Conservation (phyloP, 2,797 vertebrate genomes). For the Poeciliopsis paucimaculata region DNA sequence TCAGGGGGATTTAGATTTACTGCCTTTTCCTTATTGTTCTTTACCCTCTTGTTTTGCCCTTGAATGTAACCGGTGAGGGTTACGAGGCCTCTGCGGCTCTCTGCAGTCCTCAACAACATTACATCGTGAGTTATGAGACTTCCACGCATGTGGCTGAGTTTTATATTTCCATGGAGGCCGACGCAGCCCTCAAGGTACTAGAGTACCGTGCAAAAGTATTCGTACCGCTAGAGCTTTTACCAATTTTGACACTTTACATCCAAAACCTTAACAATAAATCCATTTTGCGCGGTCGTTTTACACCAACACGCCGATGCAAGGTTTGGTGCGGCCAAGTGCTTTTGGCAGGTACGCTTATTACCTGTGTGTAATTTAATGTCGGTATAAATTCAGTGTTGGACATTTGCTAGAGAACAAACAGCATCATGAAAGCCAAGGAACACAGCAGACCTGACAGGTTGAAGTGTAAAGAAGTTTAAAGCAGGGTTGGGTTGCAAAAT, state of each 20-base stretch:
- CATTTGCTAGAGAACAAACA: neutral
- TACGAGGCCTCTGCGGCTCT: constrained; percentile 35
- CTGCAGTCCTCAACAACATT: constrained; percentile 39
- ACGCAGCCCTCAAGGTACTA: constrained; percentile 10
- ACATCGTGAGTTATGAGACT: constrained; percentile 34
- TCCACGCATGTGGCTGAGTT: constrained; percentile 26
- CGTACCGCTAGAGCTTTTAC: neutral
- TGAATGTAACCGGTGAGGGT: constrained; percentile 41
- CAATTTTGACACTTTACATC: neutral
- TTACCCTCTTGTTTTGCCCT: constrained; percentile 34
- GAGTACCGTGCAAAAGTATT: neutral
- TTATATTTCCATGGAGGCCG: constrained; percentile 35
- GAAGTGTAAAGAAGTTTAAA: neutral
- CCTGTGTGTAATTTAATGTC: neutral
- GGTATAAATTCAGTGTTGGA: neutral
- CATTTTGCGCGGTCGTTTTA: neutral
- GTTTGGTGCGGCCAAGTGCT: neutral
- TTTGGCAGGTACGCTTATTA: neutral
- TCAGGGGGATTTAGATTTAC: constrained; percentile 38
- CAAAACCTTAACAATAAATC: neutral
- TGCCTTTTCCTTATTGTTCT: constrained; percentile 48
- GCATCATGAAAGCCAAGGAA: neutral
- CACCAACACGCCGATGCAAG: neutral
- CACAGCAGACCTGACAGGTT: neutral
- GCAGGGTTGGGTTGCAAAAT: neutral